Evolutionary conservation across 2,797 vertebrate genomes (phyloP).

Genomic region (Typhlichthys subterraneus): DNA sequence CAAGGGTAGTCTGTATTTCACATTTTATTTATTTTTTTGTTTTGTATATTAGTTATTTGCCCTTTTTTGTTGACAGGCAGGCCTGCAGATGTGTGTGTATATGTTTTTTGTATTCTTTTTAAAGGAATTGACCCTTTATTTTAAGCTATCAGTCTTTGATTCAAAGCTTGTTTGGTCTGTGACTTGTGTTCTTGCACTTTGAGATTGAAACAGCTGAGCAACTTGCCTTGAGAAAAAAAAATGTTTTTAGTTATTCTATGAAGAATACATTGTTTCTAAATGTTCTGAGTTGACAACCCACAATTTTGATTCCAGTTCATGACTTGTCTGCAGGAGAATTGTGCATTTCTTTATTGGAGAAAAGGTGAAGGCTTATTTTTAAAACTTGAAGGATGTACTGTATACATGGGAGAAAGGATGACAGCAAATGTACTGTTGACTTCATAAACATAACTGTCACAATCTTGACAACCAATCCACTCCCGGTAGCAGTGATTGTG

Average conservation of each 20-base stretch:
- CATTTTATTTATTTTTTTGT: conserved; percentile 33
- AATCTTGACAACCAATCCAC: too few relatives aligned
- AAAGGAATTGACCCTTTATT: conserved; percentile 25
- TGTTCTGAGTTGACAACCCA: conserved; percentile 42
- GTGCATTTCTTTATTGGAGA: conserved; percentile 20
- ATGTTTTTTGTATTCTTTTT: conserved; percentile 38
- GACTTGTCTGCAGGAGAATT: conserved; percentile 30
- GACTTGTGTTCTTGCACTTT: conserved; percentile 77
- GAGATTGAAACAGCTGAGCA: conserved; percentile 64
- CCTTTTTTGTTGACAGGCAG: conserved; percentile 80
- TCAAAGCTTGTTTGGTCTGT: conserved; percentile 58
- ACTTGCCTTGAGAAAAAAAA: conserved; percentile 56
- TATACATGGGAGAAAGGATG: background rate
- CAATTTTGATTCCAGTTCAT: conserved; percentile 30
- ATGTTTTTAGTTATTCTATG: conserved; percentile 44
- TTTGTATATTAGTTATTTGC: conserved; percentile 44
- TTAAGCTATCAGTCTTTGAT: conserved; percentile 49
- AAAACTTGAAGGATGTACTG: background rate
- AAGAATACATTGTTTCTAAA: conserved; percentile 55
- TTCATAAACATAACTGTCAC: background rate
- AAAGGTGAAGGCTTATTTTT: conserved; percentile 1
- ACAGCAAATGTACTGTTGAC: conserved; percentile 2
- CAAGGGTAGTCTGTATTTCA: conserved; percentile 30
- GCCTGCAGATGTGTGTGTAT: conserved; percentile 78
- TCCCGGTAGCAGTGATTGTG: too few relatives aligned